Percentiles rank a stretch among this genome's conserved stretches.
phyloP scores from a whole-genome alignment of 2,113 vertebrate species.

The Grus americana region DNA sequence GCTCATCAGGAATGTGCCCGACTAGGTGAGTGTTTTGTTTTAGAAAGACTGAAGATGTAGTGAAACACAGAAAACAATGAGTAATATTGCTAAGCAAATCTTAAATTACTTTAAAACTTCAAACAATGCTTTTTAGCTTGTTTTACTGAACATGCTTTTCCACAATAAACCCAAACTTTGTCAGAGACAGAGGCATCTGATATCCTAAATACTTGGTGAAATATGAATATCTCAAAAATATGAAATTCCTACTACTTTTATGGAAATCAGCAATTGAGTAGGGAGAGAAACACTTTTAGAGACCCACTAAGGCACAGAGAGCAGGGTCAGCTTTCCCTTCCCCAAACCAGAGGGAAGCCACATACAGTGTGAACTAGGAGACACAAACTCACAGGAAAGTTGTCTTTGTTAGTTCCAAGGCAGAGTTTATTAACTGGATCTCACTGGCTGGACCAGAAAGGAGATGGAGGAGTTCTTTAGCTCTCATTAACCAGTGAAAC shows the following conservation, averaged over 20 bases:
- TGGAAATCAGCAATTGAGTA: not conserved
- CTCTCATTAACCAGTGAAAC: not conserved
- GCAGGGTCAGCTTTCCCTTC: not conserved
- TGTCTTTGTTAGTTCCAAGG: not conserved
- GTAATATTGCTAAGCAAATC: not conserved
- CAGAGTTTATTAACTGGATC: not conserved
- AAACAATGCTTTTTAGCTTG: not conserved
- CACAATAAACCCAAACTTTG: not conserved
- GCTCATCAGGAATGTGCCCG: slow-evolving; percentile 83
- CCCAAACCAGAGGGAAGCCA: not conserved
- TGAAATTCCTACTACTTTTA: not conserved
- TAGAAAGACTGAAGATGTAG: not conserved
- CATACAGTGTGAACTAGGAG: not conserved
- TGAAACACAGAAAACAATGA: not conserved
- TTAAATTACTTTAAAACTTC: not conserved
- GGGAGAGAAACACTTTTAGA: not conserved
- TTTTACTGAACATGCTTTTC: not conserved
- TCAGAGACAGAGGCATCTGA: not conserved
- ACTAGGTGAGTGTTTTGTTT: slow-evolving; percentile 74
- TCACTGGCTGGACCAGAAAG: not conserved
- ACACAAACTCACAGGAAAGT: not conserved
- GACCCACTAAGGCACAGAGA: not conserved
- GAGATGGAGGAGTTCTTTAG: not conserved
- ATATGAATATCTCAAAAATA: not conserved
- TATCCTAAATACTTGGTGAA: not conserved